Evolutionary conservation across 2,797 vertebrate species (phyloP).

Genomic region (Epinephelus malabaricus): DNA sequence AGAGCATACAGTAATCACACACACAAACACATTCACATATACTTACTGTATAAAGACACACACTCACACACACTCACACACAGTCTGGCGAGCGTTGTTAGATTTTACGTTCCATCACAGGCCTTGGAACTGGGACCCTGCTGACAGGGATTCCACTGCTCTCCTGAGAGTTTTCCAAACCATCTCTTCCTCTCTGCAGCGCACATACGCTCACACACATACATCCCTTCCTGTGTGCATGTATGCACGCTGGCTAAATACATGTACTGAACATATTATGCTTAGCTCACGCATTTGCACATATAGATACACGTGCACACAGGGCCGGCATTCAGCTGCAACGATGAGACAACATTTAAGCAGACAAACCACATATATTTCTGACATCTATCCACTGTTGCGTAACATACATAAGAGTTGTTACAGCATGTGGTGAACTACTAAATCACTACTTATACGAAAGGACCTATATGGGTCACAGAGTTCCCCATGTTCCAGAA

Average conservation of each 20-base stretch:
- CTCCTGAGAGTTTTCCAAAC: slow-evolving; percentile 58
- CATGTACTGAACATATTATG: slow-evolving; percentile 7
- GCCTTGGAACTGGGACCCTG: slow-evolving; percentile 51
- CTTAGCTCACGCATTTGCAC: slow-evolving; percentile 26
- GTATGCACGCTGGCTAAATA: background rate
- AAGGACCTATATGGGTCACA: slow-evolving; percentile 11
- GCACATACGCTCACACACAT: slow-evolving; percentile 13
- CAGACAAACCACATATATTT: slow-evolving; percentile 38
- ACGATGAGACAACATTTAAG: slow-evolving; percentile 26
- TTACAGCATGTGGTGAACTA: slow-evolving; percentile 38
- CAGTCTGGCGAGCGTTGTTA: slow-evolving; percentile 53
- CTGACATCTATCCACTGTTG: slow-evolving; percentile 37
- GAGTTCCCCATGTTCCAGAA: background rate
- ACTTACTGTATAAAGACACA: background rate
- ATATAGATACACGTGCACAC: slow-evolving; percentile 16
- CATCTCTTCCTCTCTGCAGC: slow-evolving; percentile 42
- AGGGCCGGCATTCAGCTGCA: slow-evolving; percentile 12
- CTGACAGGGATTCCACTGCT: slow-evolving; percentile 59
- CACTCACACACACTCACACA: slow-evolving; percentile 2
- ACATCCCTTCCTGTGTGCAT: background rate
- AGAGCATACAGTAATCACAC: slow-evolving; percentile 29
- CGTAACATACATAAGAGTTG: slow-evolving; percentile 24
- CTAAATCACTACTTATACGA: slow-evolving; percentile 37
- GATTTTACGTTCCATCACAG: slow-evolving; percentile 61
- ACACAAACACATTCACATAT: slow-evolving; percentile 17